These are phyloP conservation scores for Hypercompe scribonia DNA, from an alignment of 2,888 invertebrate genomes.

Conservation along the genomic window DNA sequence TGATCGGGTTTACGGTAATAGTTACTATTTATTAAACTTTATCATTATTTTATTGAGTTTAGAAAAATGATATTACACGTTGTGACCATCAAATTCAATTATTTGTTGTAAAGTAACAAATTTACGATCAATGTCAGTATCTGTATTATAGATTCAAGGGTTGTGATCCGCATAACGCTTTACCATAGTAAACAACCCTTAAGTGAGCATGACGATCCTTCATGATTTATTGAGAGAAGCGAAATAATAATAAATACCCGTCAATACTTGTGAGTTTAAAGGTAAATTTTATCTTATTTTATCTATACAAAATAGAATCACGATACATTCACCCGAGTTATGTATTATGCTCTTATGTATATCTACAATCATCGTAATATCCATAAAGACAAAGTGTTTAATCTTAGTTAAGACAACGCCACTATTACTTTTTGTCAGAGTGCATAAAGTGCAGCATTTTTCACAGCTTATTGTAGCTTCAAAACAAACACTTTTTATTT, in stretches of 20 bases:
- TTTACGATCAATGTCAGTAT: background rate
- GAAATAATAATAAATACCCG: background rate
- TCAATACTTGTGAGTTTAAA: background rate
- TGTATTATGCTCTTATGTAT: background rate
- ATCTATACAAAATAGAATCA: background rate
- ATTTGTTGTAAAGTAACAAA: background rate
- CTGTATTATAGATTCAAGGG: background rate
- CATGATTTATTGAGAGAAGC: background rate
- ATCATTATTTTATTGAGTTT: too few species aligned
- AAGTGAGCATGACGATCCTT: background rate
- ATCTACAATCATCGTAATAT: background rate
- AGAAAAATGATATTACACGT: too few species aligned
- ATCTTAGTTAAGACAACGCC: slow-evolving; percentile 16
- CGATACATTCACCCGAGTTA: background rate
- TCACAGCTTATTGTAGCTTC: slow-evolving; percentile 35
- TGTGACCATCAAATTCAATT: background rate
- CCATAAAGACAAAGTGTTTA: slow-evolving; percentile 7
- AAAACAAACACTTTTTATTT: slow-evolving; percentile 40
- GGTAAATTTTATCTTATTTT: background rate
- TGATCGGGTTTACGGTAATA: too few species aligned
- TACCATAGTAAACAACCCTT: background rate
- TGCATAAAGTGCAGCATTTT: slow-evolving; percentile 33
- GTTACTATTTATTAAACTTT: too few species aligned
- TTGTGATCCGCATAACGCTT: background rate
- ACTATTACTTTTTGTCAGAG: slow-evolving; percentile 17